These are phyloP conservation scores for Eristalis pertinax DNA, from an alignment of 2,888 invertebrate genomes.

Conservation along the genomic window DNA sequence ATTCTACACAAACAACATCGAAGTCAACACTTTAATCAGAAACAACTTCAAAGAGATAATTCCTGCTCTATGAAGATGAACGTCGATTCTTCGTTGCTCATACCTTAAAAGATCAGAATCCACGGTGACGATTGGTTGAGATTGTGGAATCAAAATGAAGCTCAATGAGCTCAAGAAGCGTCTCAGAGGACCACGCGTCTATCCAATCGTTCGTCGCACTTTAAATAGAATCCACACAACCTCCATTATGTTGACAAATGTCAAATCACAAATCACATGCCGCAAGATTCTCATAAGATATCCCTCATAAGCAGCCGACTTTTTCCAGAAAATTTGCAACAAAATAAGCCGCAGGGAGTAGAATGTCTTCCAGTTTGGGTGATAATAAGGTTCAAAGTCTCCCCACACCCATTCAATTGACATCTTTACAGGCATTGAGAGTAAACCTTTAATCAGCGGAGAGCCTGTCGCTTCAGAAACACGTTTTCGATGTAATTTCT, in stretches of 20 bases:
- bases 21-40: too few relatives aligned
- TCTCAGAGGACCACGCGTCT: background rate
- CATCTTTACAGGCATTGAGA: background rate
- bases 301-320: background rate
- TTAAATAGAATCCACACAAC: background rate
- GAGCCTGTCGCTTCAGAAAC: background rate
- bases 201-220: background rate
- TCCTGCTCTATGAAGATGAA: too few relatives aligned
- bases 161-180: too few relatives aligned
- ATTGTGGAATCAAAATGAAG: too few relatives aligned
- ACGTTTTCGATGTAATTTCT: background rate
- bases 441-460: background rate
- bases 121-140: too few relatives aligned
- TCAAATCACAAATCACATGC: background rate
- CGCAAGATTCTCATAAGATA: background rate
- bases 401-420: background rate
- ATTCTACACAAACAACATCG: too few relatives aligned
- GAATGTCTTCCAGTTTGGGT: background rate
- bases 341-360: background rate
- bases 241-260: background rate
- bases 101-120: too few relatives aligned
- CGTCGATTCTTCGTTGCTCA: too few relatives aligned
- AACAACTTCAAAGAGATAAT: too few relatives aligned
- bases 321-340: background rate
- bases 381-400: background rate